Evolutionary conservation across 2,888 invertebrate species (phyloP).

Genomic region (Sminthurinus aureus): DNA sequence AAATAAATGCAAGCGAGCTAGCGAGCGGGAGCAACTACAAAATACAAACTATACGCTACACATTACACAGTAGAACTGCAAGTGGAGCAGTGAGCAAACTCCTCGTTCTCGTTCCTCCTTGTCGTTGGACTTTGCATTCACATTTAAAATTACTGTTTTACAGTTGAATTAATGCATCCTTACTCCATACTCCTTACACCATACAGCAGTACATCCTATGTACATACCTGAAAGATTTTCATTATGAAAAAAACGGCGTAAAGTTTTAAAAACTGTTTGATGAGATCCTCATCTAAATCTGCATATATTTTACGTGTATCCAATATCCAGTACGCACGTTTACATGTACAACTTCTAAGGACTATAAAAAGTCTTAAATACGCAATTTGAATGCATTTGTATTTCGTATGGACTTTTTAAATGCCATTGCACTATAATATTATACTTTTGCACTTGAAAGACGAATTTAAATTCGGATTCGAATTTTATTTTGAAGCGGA

Average conservation of each 20-base stretch:
- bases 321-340: no score
- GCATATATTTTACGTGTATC: no score
- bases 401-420: background rate
- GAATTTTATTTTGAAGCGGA: background rate
- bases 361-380: background rate
- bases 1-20: background rate
- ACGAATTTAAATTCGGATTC: background rate
- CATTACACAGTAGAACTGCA: background rate
- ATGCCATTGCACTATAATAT: slow-evolving; percentile 11
- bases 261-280: background rate
- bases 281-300: no score
- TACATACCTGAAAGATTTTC: background rate
- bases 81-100: no score
- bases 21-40: background rate
- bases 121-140: background rate
- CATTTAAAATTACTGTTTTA: background rate
- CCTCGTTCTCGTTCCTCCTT: no score
- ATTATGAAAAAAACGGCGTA: background rate
- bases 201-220: no score
- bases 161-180: background rate
- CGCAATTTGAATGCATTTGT: background rate
- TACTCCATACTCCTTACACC: no score
- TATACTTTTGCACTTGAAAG: background rate
- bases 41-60: background rate
- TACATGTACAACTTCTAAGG: no score